phyloP scores from a whole-genome alignment of 2,113 vertebrate genomes.

The Cairina moschata region DNA sequence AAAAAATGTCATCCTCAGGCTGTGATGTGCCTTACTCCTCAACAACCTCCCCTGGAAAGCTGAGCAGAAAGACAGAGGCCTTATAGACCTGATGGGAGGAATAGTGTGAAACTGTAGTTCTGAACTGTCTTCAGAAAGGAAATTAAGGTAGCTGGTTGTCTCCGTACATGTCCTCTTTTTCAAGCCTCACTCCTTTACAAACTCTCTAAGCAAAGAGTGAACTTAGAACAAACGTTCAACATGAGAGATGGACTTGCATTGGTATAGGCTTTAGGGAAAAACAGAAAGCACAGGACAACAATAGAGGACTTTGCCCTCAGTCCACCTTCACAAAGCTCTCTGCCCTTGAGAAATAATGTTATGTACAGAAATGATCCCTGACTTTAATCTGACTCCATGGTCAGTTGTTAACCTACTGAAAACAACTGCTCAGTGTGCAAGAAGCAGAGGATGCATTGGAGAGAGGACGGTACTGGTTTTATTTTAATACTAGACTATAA shows the following conservation, averaged over 20 bases:
- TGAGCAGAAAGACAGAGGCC: not conserved
- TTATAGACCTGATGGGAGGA: not conserved
- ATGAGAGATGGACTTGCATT: not conserved
- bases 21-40: rapidly evolving
- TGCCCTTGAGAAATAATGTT: not conserved
- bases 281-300: not conserved
- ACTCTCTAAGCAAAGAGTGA: not conserved
- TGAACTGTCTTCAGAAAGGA: not conserved
- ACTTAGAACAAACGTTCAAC: not conserved
- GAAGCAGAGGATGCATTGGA: not conserved
- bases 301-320: not conserved
- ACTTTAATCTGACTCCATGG: not conserved
- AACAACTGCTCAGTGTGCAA: not conserved
- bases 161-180: not conserved
- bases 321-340: not conserved
- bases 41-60: not conserved
- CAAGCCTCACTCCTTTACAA: not conserved
- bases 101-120: not conserved
- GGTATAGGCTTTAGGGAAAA: not conserved
- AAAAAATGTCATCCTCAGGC: not conserved
- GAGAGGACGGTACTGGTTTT: not conserved
- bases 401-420: not conserved
- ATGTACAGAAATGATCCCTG: not conserved
- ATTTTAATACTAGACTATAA: not conserved
- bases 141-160: not conserved